Percentiles rank a stretch among this genome's conserved stretches.
phyloP scores from a whole-genome alignment of 2,888 invertebrate genomes.

The Lasioglossum morio region DNA sequence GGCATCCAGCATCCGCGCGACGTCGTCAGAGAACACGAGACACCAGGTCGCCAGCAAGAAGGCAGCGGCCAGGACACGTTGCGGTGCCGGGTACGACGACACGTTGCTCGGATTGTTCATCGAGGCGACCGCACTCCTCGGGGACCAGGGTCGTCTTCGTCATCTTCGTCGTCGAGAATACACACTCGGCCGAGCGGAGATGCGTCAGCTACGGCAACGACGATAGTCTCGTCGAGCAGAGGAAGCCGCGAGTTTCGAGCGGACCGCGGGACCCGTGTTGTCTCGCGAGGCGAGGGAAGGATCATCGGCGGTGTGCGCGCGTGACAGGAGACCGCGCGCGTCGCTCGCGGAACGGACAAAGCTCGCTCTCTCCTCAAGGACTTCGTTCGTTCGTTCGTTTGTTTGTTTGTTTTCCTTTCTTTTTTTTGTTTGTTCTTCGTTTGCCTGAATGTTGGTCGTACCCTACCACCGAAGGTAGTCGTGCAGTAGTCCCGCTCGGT shows the following conservation, averaged over 20 bases:
- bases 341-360: background rate
- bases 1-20: constrained; percentile 70
- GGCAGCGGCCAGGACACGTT: constrained; percentile 35
- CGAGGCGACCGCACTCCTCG: background rate
- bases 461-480: background rate
- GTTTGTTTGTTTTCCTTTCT: background rate
- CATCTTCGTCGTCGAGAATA: background rate
- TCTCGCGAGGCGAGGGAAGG: background rate
- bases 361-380: background rate
- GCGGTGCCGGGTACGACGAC: constrained; percentile 14
- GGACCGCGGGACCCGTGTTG: background rate
- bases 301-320: background rate
- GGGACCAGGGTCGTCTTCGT: background rate
- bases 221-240: background rate
- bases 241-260: background rate
- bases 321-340: constrained; percentile 1
- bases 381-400: background rate
- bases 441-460: background rate
- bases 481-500: no score
- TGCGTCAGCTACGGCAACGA: background rate
- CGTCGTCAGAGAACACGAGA: constrained; percentile 50
- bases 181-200: background rate
- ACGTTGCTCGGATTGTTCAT: background rate
- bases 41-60: constrained; percentile 32
- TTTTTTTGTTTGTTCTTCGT: background rate